phyloP scores from a whole-genome alignment of 1,140 invertebrate genomes.

The Camponotus floridanus region DNA sequence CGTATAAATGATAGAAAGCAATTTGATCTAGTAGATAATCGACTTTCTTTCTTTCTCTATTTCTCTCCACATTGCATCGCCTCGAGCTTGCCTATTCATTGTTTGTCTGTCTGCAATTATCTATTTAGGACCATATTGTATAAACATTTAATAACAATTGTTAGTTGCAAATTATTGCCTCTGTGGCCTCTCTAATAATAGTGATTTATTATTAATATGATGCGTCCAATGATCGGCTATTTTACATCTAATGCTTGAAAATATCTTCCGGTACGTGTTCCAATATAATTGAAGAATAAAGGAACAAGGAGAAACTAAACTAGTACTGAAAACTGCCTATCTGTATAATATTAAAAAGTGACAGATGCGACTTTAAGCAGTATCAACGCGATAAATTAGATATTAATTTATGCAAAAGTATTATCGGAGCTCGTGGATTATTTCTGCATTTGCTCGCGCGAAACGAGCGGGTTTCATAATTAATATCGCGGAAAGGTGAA shows the following conservation, averaged over 20 bases:
- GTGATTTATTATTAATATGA: slow-evolving; percentile 10
- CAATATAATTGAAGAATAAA: not conserved
- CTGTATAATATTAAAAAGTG: not conserved
- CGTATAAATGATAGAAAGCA: slow-evolving; percentile 67
- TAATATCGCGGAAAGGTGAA: slow-evolving; percentile 2
- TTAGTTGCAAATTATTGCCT: slow-evolving; percentile 63
- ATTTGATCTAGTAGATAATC: slow-evolving; percentile 76
- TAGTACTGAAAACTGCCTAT: not conserved
- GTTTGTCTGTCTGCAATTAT: slow-evolving; percentile 71
- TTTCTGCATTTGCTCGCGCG: not conserved
- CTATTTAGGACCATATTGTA: slow-evolving; percentile 74
- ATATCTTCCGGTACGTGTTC: slow-evolving; percentile 2
- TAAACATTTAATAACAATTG: slow-evolving; percentile 77
- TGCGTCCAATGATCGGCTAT: not conserved
- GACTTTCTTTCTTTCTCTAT: slow-evolving; percentile 1
- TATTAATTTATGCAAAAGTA: not conserved
- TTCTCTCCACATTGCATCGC: slow-evolving; percentile 56
- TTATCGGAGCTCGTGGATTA: not conserved
- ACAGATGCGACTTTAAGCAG: not conserved
- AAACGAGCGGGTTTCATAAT: slow-evolving; percentile 16
- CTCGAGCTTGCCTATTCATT: slow-evolving; percentile 68
- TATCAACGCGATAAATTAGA: too few species aligned
- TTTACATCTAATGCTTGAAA: slow-evolving; percentile 25
- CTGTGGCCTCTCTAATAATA: slow-evolving; percentile 30
- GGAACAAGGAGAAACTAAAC: not conserved